Conservation (phyloP, 2,888 invertebrate genomes). For the Selenia dentaria region DNA sequence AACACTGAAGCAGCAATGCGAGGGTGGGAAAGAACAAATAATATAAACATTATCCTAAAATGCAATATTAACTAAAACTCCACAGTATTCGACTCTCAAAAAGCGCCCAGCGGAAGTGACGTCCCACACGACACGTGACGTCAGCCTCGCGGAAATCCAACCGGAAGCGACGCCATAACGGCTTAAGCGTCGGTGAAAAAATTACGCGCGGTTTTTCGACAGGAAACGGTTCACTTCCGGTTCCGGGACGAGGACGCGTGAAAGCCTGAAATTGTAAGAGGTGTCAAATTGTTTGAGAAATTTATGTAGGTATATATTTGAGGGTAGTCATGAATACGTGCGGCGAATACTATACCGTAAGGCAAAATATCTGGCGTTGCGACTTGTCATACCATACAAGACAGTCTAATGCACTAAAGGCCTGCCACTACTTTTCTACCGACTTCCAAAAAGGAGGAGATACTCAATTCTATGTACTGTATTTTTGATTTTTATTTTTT, state of each 20-base stretch:
- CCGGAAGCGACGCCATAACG: constrained; percentile 71
- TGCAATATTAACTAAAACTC: no score
- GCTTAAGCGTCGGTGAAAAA: constrained; percentile 71
- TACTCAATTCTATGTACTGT: no score
- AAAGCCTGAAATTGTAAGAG: constrained; percentile 34
- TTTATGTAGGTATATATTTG: constrained; percentile 16
- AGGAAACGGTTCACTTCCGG: constrained; percentile 72
- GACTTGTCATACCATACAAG: no score
- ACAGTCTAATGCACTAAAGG: no score
- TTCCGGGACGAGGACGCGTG: constrained; percentile 41
- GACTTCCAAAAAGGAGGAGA: no score
- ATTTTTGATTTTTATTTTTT: no score
- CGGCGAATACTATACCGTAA: not conserved
- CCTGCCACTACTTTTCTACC: no score
- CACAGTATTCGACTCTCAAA: constrained; percentile 12
- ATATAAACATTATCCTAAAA: no score
- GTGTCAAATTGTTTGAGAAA: constrained; percentile 43
- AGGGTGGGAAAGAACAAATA: no score
- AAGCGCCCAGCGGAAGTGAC: constrained; percentile 38
- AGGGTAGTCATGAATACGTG: not conserved
- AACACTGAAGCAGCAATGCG: no score
- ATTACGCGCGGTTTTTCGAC: constrained; percentile 71
- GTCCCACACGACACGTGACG: constrained; percentile 57
- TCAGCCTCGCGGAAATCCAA: constrained; percentile 57
- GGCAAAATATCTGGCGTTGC: no score